Evolutionary conservation across 2,113 vertebrate genomes (phyloP).

Genomic region (Equus przewalskii): DNA sequence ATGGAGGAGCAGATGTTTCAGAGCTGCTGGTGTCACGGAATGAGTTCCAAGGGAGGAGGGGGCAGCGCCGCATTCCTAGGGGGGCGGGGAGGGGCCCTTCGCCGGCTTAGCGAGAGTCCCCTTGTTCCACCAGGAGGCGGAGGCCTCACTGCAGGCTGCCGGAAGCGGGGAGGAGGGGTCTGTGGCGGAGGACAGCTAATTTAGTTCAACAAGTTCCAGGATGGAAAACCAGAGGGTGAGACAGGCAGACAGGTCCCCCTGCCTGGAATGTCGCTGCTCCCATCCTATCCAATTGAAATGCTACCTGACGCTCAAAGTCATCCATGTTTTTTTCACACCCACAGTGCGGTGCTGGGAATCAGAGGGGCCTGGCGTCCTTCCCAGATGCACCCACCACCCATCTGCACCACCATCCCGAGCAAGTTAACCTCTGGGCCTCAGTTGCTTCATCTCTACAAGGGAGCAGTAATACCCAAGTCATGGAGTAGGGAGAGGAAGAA

Average conservation of each 20-base stretch:
- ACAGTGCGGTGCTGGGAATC: neutral
- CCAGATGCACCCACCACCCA: too few species aligned
- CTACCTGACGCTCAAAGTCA: neutral
- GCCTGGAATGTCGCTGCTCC: neutral
- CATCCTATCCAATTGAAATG: neutral
- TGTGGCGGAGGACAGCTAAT: neutral
- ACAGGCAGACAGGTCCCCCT: too few species aligned
- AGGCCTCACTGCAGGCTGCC: neutral
- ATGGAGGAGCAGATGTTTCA: constrained; percentile 90
- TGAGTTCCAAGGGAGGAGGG: constrained; percentile 86
- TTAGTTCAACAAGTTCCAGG: constrained; percentile 19
- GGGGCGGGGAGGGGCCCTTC: constrained; percentile 1
- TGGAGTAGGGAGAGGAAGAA: neutral
- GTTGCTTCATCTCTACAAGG: neutral
- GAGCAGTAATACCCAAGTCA: neutral
- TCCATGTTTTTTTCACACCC: neutral
- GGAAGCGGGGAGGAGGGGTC: neutral
- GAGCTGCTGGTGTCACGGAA: constrained; percentile 87
- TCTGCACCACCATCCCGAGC: neutral
- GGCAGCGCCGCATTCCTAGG: constrained; percentile 12
- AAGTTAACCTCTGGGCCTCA: neutral
- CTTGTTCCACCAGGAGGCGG: constrained; percentile 55
- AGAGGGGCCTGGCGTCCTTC: neutral
- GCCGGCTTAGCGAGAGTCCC: constrained; percentile 62
- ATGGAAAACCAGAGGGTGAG: neutral